These are phyloP conservation scores for Drosophila athabasca DNA, from an alignment of 1,140 invertebrate species.

Conservation along the genomic window DNA sequence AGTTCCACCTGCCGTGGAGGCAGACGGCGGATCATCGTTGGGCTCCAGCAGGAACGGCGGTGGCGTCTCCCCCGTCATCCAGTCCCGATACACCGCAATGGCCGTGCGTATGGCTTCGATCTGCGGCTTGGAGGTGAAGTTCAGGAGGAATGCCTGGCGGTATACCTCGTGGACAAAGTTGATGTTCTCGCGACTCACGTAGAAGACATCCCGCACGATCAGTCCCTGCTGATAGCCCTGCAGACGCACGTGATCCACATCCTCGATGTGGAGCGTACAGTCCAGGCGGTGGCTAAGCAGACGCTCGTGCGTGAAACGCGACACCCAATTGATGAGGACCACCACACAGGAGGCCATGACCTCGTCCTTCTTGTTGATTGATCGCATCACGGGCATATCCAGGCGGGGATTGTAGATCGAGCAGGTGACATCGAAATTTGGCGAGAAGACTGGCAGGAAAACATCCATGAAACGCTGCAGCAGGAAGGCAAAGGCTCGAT, in stretches of 20 bases:
- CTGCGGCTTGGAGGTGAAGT: slow-evolving; percentile 89
- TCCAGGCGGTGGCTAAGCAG: slow-evolving; percentile 80
- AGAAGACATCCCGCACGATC: slow-evolving; percentile 94
- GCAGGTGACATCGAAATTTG: slow-evolving; percentile 92
- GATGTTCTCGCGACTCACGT: slow-evolving; percentile 94
- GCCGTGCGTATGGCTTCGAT: slow-evolving; percentile 94
- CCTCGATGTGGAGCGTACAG: slow-evolving; percentile 83
- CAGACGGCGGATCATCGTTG: slow-evolving; percentile 84
- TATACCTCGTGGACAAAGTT: slow-evolving; percentile 98
- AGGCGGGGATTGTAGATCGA: slow-evolving; percentile 94
- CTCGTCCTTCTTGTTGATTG: slow-evolving; percentile 84
- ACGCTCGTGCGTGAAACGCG: slow-evolving; percentile 91
- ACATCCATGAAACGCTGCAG: slow-evolving; percentile 96
- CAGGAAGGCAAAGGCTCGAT: slow-evolving; percentile 94
- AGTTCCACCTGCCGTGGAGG: slow-evolving; percentile 60
- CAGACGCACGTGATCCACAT: slow-evolving; percentile 71
- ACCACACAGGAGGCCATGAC: slow-evolving; percentile 92
- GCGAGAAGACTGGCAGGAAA: slow-evolving; percentile 96
- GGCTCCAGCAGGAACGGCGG: slow-evolving; percentile 95
- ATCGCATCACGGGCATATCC: slow-evolving; percentile 87
- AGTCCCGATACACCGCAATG: slow-evolving; percentile 97
- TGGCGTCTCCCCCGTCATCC: slow-evolving; percentile 92
- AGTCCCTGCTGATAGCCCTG: slow-evolving; percentile 75
- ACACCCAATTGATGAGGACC: slow-evolving; percentile 94
- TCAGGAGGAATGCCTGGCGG: slow-evolving; percentile 95